These are phyloP conservation scores for Acrocephalus kingi DNA, from an alignment of 2,113 vertebrate species.

Conservation along the genomic window DNA sequence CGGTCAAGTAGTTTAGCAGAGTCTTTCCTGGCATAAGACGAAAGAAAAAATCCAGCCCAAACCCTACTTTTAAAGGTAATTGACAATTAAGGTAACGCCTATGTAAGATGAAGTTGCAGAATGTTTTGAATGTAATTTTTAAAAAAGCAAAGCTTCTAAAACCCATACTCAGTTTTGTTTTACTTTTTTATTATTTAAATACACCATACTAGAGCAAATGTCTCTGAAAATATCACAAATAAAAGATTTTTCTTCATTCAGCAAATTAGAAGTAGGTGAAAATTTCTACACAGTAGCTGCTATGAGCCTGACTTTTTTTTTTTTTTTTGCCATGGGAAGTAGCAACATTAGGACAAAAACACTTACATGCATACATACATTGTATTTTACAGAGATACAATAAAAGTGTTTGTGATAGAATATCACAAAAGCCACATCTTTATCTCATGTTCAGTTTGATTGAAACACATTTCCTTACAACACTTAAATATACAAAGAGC, in stretches of 20 bases:
- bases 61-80: constrained; percentile 27
- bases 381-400: constrained; percentile 99
- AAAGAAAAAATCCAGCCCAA: not conserved
- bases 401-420: constrained; percentile 94
- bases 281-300: constrained; percentile 93
- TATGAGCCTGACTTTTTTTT: constrained; percentile 80
- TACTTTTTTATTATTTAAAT: constrained; percentile 99
- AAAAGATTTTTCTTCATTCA: constrained; percentile 99
- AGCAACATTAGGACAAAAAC: constrained; percentile 95
- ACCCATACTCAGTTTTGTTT: constrained; percentile 78
- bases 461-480: constrained; percentile 96
- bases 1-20: not conserved
- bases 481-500: constrained; percentile 99
- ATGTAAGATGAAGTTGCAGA: not conserved
- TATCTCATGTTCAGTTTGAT: constrained; percentile 85
- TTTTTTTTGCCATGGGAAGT: constrained; percentile 79
- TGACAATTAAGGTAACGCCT: not conserved
- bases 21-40: constrained; percentile 14
- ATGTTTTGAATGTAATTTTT: not conserved
- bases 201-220: constrained; percentile 99
- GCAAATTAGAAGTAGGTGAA: constrained; percentile 95
- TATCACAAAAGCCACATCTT: constrained; percentile 94
- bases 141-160: constrained; percentile 62
- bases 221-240: constrained; percentile 99
- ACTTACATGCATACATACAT: constrained; percentile 99